phyloP scores from a whole-genome alignment of 2,797 vertebrate genomes.

The Apodemus agrarius region DNA sequence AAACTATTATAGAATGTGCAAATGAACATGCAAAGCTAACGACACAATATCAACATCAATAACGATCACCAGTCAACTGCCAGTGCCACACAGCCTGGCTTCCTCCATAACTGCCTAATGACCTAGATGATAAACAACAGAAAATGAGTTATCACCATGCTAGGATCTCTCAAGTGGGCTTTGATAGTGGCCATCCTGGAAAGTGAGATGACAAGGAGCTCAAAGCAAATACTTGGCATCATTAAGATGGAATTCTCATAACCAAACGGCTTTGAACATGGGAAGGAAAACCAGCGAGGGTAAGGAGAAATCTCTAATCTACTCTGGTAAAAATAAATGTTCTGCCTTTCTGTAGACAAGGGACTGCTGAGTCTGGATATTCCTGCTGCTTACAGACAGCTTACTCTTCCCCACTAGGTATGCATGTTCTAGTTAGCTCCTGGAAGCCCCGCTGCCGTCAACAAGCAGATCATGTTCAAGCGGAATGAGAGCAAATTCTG shows the following conservation, averaged over 20 bases:
- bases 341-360: not conserved
- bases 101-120: not conserved
- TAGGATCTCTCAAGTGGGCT: not conserved
- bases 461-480: not conserved
- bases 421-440: not conserved
- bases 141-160: not conserved
- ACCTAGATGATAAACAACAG: not conserved
- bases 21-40: not conserved
- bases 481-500: not conserved
- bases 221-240: not conserved
- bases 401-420: not conserved
- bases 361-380: not conserved
- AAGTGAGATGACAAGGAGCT: not conserved
- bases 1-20: not conserved
- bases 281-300: not conserved
- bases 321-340: slow-evolving; percentile 16
- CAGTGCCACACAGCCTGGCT: not conserved
- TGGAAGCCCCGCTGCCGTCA: not conserved
- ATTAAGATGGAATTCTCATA: not conserved
- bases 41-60: not conserved
- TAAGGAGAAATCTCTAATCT: not conserved
- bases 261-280: not conserved
- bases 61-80: not conserved
- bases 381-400: not conserved
- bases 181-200: not conserved